phyloP scores from a whole-genome alignment of 2,113 vertebrate species.

The Callipepla squamata region DNA sequence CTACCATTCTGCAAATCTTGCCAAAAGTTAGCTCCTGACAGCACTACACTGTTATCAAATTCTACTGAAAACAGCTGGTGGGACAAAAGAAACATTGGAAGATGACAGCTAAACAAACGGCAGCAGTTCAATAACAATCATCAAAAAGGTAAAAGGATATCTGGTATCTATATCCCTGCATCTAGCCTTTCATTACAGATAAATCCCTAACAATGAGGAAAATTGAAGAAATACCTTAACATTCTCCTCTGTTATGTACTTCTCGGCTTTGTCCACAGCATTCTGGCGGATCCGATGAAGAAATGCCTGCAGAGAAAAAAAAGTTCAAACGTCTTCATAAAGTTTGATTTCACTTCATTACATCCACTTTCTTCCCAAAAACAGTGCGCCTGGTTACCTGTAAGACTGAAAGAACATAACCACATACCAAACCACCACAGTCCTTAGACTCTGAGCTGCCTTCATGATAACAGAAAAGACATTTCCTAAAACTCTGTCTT shows the following conservation, averaged over 20 bases:
- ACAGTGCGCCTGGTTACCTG: not conserved
- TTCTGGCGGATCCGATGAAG: slow-evolving; percentile 93
- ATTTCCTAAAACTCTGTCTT: not conserved
- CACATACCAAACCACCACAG: not conserved
- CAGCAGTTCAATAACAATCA: slow-evolving; percentile 1
- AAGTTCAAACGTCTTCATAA: not conserved
- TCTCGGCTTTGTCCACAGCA: slow-evolving; percentile 86
- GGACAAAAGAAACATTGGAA: not conserved
- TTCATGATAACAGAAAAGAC: not conserved
- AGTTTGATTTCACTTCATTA: not conserved
- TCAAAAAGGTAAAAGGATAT: not conserved
- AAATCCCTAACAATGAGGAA: not conserved
- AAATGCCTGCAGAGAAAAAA: slow-evolving; percentile 86
- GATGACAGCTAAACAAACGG: not conserved
- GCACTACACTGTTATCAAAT: not conserved
- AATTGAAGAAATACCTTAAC: slow-evolving; percentile 85
- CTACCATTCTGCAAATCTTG: not conserved
- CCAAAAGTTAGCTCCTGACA: not conserved
- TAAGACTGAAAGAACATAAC: not conserved
- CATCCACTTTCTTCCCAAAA: not conserved
- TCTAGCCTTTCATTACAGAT: not conserved
- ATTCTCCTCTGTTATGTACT: slow-evolving; percentile 94
- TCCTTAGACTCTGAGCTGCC: not conserved
- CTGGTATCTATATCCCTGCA: not conserved
- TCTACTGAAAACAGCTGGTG: not conserved